Percentiles rank a stretch among this genome's conserved stretches.
phyloP scores from a whole-genome alignment of 2,797 vertebrate species.

The Crocodylus rhombifer region DNA sequence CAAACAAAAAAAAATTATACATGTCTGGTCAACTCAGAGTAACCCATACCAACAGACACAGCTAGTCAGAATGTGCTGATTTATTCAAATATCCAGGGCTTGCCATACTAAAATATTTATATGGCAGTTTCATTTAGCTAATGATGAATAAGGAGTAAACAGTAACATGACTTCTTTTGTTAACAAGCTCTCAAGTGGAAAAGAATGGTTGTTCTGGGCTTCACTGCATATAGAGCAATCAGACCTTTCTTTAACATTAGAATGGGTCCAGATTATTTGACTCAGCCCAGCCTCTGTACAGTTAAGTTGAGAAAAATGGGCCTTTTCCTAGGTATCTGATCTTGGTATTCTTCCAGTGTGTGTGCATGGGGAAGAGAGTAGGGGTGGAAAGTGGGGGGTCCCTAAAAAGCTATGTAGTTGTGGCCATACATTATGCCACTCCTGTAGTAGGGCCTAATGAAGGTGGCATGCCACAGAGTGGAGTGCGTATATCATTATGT shows the following conservation, averaged over 20 bases:
- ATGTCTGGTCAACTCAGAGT: neutral
- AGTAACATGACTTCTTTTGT: neutral
- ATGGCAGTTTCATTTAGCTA: conserved; percentile 19
- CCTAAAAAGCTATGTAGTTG: neutral
- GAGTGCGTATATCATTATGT: neutral
- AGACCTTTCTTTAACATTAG: neutral
- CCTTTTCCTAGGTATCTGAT: neutral
- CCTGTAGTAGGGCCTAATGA: neutral
- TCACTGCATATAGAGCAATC: neutral
- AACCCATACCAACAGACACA: neutral
- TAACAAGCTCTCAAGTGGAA: conserved; percentile 29
- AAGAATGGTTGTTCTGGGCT: neutral
- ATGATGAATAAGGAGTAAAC: conserved; percentile 4
- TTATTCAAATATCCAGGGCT: conserved; percentile 27
- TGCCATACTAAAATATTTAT: conserved; percentile 17
- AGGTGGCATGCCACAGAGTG: neutral
- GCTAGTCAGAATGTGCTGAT: neutral
- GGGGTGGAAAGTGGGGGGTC: neutral
- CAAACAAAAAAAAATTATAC: neutral
- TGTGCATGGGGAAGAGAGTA: neutral
- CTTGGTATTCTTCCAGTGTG: neutral
- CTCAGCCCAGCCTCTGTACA: neutral
- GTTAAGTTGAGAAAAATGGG: neutral
- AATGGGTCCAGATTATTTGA: neutral
- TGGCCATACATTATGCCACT: neutral